phyloP scores from a whole-genome alignment of 2,888 invertebrate genomes.

The Aleiodes alternator region DNA sequence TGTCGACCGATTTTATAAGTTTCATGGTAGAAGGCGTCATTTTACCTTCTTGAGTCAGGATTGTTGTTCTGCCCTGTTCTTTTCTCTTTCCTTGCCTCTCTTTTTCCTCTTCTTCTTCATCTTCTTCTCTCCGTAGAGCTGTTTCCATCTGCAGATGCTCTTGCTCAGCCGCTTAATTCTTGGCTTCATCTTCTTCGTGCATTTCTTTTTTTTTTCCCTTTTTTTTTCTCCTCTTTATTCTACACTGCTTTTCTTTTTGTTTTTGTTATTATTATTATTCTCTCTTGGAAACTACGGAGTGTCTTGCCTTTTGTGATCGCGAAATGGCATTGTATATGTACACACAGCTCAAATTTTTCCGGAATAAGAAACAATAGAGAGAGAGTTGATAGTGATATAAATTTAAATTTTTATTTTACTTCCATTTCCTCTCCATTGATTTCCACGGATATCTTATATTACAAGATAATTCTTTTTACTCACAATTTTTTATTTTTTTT shows the following conservation, averaged over 20 bases:
- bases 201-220: background rate
- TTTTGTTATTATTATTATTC: background rate
- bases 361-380: background rate
- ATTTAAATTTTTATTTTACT: slow-evolving; percentile 7
- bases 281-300: background rate
- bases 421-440: background rate
- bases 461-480: background rate
- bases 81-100: slow-evolving; percentile 17
- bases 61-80: slow-evolving; percentile 14
- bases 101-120: background rate
- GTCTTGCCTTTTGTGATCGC: slow-evolving; percentile 7
- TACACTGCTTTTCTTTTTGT: background rate
- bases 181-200: slow-evolving; percentile 15
- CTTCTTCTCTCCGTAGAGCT: background rate
- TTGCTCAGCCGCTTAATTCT: slow-evolving; percentile 19
- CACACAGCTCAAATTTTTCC: slow-evolving; percentile 14
- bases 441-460: no score
- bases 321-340: background rate
- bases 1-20: slow-evolving; percentile 55
- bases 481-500: no score
- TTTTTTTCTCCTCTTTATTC: slow-evolving; percentile 4
- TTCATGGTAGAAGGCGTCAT: slow-evolving; percentile 22
- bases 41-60: slow-evolving; percentile 29
- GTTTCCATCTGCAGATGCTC: background rate
- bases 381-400: background rate